Base-by-base conservation (phyloP, 2,888 invertebrate genomes). In the Pachymerium ferrugineum region DNA sequence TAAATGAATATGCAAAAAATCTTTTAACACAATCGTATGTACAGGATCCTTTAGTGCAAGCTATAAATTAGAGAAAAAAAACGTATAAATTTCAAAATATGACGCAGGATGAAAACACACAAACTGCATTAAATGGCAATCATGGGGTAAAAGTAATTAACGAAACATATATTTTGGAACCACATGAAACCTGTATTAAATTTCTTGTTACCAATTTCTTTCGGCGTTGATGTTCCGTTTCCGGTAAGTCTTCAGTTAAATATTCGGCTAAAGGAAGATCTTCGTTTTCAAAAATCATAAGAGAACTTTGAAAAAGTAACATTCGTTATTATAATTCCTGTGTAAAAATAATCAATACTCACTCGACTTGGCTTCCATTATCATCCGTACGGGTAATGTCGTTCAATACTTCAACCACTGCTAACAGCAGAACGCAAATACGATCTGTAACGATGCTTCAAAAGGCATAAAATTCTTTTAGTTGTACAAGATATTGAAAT, bases 1-100 rank as follows among this genome's bases (percentile, higher is more conserved):
- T 77, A 93, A 82, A 89, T 92, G 85, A 16, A 80, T 78, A 25
- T 80, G 78, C 38, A 84, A 79, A 77, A 80, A 83, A 33, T 81
- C 81, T 76, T 82, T 81, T 73, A 95, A 85, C 75, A 90, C 89
- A 62, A 92, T 88, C 73, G 87, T 88, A 80, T 92, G 90, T 22
- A 95, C 90, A 33, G 93, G 92, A 84, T 96, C 94, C 73, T 86
- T 84, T 70, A 88, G 85, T 10, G 62, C 62, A 25, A 62, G 22
- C 72, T 88, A 86, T 35, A 91, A 88, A 86, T 79, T 87, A 88
- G 62, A 5, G 74, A 25, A 72, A 62, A 72, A 73, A 33, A 94
- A 86, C 79, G n/a, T 28, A 68, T 30, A 14, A 5, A 67, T 0
- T 16, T 3, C 3, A 28, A 19, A 4, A 67, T 4, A 19, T 67